A percentile compares a stretch with the other conserved stretches of the same genome.
phyloP scores from a whole-genome alignment of 2,888 invertebrate genomes.

The Tuberolachnus salignus region DNA sequence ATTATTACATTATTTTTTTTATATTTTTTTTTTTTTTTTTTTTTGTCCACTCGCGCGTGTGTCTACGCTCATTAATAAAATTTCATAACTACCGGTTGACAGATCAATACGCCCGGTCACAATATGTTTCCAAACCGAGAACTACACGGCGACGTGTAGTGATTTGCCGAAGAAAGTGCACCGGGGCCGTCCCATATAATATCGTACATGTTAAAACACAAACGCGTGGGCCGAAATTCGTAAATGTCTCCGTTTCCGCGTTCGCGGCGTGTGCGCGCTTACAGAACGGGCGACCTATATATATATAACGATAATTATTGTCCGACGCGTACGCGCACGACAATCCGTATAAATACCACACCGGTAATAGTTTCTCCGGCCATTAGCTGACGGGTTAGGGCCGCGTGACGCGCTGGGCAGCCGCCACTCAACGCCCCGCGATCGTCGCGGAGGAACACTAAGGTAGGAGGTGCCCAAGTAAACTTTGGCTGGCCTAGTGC shows the following conservation, averaged over 20 bases:
- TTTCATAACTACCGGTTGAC: constrained; percentile 50
- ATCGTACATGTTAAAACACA: constrained; percentile 11
- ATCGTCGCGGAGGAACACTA: no score
- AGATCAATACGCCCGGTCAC: constrained; percentile 26
- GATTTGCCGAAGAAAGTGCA: constrained; percentile 51
- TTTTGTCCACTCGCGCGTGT: no score
- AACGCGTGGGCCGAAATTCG: constrained; percentile 52
- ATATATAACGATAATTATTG: no score
- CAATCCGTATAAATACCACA: no score
- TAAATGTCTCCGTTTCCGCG: constrained; percentile 53
- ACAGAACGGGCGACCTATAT: constrained; percentile 30
- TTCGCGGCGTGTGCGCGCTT: constrained; percentile 13
- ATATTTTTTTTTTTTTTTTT: no score
- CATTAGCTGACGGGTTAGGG: no score
- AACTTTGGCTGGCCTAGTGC: no score
- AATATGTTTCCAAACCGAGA: constrained; percentile 40
- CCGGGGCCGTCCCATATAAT: neutral
- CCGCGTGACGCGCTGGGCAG: no score
- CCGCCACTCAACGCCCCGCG: no score
- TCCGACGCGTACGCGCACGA: neutral
- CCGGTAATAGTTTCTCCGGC: no score
- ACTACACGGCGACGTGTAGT: constrained; percentile 14
- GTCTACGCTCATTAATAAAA: constrained; percentile 46
- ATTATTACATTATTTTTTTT: constrained; percentile 13
- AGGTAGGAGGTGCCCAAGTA: no score